Percentiles rank a stretch among this genome's conserved stretches.
phyloP scores from a whole-genome alignment of 2,888 invertebrate species.

The Sycophila texana region DNA sequence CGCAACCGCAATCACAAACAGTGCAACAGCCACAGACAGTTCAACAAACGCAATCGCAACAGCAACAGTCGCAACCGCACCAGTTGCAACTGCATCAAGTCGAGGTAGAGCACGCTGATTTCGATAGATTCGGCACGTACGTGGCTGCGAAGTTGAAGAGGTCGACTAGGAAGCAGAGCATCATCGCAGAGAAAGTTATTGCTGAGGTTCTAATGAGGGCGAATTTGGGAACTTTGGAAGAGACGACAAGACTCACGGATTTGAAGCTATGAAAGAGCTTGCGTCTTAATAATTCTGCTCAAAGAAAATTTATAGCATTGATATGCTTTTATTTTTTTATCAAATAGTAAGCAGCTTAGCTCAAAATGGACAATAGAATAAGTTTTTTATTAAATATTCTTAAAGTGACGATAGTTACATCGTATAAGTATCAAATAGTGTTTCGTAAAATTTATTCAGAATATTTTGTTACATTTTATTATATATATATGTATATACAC shows the following conservation, averaged over 20 bases:
- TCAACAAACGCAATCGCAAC: background rate
- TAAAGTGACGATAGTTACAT: too few species aligned
- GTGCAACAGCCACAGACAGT: background rate
- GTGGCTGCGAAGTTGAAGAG: conserved; percentile 59
- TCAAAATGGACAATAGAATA: too few species aligned
- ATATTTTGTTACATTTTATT: too few species aligned
- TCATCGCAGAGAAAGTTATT: conserved; percentile 61
- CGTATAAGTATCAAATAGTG: too few species aligned
- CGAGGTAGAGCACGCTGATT: conserved; percentile 11
- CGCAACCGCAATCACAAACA: background rate
- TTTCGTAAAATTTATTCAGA: too few species aligned
- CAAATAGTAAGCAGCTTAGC: too few species aligned
- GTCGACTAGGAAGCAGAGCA: conserved; percentile 57
- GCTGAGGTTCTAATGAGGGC: conserved; percentile 60
- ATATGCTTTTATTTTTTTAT: too few species aligned
- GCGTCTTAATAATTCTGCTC: too few species aligned
- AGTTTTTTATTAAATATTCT: too few species aligned
- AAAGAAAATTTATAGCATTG: too few species aligned
- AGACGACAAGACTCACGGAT: conserved; percentile 57
- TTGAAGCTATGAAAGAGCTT: conserved; percentile 1
- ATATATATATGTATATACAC: too few species aligned
- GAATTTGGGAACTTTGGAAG: conserved; percentile 60
- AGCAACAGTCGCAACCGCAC: background rate
- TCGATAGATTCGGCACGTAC: conserved; percentile 57
- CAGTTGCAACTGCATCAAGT: too few species aligned